Evolutionary conservation across 2,888 invertebrate species (phyloP).

Genomic region (Lycaena phlaeas): DNA sequence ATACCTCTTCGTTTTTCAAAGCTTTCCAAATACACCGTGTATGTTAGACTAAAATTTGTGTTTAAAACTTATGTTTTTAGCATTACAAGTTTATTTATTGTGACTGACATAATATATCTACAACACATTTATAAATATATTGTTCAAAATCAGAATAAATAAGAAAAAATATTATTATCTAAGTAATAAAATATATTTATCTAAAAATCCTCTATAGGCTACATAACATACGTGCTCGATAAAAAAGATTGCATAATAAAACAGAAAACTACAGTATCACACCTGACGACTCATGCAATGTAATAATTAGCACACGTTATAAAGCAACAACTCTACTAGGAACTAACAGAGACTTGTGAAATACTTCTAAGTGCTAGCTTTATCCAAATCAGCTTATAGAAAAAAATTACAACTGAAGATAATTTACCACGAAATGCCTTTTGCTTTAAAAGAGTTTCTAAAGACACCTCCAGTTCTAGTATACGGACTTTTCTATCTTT

Average conservation of each 20-base stretch:
- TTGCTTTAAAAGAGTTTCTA: constrained; percentile 84
- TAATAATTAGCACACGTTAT: constrained; percentile 5
- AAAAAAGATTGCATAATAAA: constrained; percentile 10
- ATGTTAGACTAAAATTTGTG: no score
- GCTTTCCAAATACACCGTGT: no score
- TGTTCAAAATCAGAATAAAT: no score
- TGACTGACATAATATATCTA: no score
- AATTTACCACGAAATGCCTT: constrained; percentile 74
- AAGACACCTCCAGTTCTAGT: constrained; percentile 85
- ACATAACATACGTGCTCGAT: no score
- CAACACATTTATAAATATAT: no score
- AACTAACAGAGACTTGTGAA: constrained; percentile 11
- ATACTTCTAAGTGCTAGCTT: constrained; percentile 6
- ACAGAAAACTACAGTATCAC: constrained; percentile 8
- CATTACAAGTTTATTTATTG: no score
- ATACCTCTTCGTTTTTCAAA: no score
- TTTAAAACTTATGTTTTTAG: no score
- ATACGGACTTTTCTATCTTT: constrained; percentile 87
- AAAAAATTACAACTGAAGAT: constrained; percentile 66
- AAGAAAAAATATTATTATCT: no score
- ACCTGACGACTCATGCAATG: not conserved
- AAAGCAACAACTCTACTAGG: constrained; percentile 2
- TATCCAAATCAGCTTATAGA: constrained; percentile 18
- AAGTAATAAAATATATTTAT: no score
- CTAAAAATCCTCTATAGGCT: no score